Evolutionary conservation across 2,888 invertebrate species (phyloP), one percentile per base, ranked within the genome.

Genomic region (Xanthia togata): DNA sequence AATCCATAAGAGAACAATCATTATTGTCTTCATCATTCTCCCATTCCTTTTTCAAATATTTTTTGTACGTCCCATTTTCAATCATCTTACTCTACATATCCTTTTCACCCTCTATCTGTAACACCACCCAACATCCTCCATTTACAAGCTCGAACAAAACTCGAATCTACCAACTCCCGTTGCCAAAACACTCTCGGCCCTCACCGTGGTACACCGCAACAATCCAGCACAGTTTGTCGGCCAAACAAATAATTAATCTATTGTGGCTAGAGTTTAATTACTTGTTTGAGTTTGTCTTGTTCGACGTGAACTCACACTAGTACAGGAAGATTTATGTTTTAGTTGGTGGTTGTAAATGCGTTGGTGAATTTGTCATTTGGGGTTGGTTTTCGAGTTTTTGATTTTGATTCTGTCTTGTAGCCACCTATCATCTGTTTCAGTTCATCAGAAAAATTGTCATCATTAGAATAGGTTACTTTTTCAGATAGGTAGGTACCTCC

Each of bases 191-290:
- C 69, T 79, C 64, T 69, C 26, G 0, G 11, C 11, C 81, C 83
- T 71, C 44, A 71, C 85, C 81, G 88, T 91, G 71, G 73, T 76
- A 82, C 23, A 67, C 88, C 88, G 26, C 82, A 88, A 86, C 90
- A 91, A 92, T 91, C 89, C 90, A 84, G 89, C 90, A 84, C 91
- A 91, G 94, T 94, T 95, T 93, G 95, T 94, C 90, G 89, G 86
- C 89, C 92, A 93, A 95, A 95, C 95, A 95, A 95, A 95, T 95
- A 95, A 95, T 95, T 94, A 95, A 95, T 95, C 94, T 93, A 90
- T 87, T 87, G 90, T 89, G 92, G 92, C 92, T 91, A 90, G 93
- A 94, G 95, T 95, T 95, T 94, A 95, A 95, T 95, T 95, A 95
- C 94, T 95, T 95, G 94, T 94, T 95, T 91, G 92, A 94, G 94